Percentiles rank a stretch among this genome's conserved stretches.
phyloP scores from a whole-genome alignment of 2,113 vertebrate species.

The Paradoxurus hermaphroditus region DNA sequence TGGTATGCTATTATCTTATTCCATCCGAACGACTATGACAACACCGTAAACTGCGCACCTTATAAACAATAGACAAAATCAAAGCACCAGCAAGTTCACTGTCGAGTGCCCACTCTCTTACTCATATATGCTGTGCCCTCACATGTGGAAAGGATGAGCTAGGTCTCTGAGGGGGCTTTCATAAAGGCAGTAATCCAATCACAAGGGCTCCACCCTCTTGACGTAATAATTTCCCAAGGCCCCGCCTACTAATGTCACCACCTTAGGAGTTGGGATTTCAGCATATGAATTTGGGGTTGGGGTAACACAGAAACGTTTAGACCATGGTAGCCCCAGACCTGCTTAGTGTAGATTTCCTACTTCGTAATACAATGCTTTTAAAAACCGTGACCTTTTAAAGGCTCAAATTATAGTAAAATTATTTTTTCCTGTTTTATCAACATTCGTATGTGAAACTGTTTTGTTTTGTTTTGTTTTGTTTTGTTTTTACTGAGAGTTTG shows the following conservation, averaged over 20 bases:
- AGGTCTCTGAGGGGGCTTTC: background rate
- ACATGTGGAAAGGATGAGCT: background rate
- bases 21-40: too few relatives aligned
- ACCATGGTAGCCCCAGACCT: background rate
- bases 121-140: background rate
- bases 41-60: too few relatives aligned
- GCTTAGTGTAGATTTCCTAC: too few relatives aligned
- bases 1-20: too few relatives aligned
- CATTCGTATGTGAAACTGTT: background rate
- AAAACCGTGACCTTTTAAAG: background rate
- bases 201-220: background rate
- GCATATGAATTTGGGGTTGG: background rate
- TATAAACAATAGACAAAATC: background rate
- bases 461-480: background rate
- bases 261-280: background rate
- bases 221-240: rapidly evolving
- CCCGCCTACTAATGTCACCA: too few relatives aligned
- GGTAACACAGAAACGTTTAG: background rate
- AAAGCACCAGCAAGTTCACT: rapidly evolving
- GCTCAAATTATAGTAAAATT: background rate
- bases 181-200: too few relatives aligned
- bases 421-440: background rate
- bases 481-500: background rate
- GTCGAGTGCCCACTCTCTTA: background rate
- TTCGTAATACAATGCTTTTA: background rate